Evolutionary conservation across 2,797 vertebrate species (phyloP).

Genomic region (Otus scops): DNA sequence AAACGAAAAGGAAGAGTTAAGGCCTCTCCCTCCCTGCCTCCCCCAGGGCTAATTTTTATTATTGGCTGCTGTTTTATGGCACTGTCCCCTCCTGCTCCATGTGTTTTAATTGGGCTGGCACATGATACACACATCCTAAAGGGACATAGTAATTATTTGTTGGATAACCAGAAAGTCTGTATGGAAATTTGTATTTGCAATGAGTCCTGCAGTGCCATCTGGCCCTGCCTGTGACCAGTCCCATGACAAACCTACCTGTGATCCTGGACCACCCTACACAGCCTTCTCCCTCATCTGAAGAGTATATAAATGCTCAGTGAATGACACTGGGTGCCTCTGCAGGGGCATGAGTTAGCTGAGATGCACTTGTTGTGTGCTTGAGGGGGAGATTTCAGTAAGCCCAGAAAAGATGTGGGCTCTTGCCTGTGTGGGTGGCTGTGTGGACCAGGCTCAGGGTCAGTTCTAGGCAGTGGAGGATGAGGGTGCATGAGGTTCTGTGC

Average conservation of each 20-base stretch:
- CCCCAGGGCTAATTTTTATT: background rate
- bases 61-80: background rate
- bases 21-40: background rate
- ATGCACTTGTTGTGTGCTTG: accelerated
- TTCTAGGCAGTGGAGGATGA: background rate
- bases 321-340: background rate
- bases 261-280: background rate
- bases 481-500: background rate
- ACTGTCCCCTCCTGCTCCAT: background rate
- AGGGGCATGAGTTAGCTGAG: background rate
- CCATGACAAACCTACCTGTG: background rate
- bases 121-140: background rate
- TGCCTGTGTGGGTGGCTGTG: accelerated
- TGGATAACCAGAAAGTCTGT: background rate
- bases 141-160: background rate
- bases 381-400: background rate
- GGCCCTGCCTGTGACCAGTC: background rate
- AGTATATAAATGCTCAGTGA: background rate
- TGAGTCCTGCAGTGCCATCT: background rate
- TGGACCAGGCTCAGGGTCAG: background rate
- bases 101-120: background rate
- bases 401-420: background rate
- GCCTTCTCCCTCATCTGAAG: background rate
- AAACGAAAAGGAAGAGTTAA: background rate
- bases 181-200: background rate